phyloP scores from a whole-genome alignment of 2,888 invertebrate species.

The Chromoteleia sp. region DNA sequence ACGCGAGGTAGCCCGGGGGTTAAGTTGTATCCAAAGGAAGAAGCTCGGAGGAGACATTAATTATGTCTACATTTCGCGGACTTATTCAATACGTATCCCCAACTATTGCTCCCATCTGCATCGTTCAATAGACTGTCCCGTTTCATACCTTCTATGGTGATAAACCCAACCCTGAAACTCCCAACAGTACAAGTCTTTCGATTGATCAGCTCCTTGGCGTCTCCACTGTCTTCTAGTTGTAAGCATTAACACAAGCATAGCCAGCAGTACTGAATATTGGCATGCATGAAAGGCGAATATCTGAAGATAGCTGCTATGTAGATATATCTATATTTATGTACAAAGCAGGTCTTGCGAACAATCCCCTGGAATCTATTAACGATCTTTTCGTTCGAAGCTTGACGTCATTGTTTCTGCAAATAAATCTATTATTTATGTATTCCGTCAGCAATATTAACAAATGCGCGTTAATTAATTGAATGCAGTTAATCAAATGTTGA shows the following conservation, averaged over 20 bases:
- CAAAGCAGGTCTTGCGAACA: slow-evolving; percentile 28
- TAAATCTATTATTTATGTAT: slow-evolving; percentile 14
- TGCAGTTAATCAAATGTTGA: too few species aligned
- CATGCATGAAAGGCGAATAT: slow-evolving; percentile 51
- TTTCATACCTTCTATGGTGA: slow-evolving; percentile 27
- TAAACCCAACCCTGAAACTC: slow-evolving; percentile 45
- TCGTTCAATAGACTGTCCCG: slow-evolving; percentile 42
- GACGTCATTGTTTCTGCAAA: slow-evolving; percentile 14
- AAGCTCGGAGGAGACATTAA: slow-evolving; percentile 38
- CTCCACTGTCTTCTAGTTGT: slow-evolving; percentile 39
- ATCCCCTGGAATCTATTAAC: slow-evolving; percentile 50
- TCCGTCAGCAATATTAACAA: neutral
- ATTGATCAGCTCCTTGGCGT: slow-evolving; percentile 64
- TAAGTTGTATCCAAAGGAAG: slow-evolving; percentile 9
- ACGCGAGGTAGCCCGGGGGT: neutral
- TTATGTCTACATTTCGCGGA: slow-evolving; percentile 52
- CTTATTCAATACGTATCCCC: slow-evolving; percentile 47
- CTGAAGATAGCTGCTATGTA: slow-evolving; percentile 24
- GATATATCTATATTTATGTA: slow-evolving; percentile 53
- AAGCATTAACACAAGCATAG: slow-evolving; percentile 54
- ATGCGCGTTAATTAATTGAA: neutral
- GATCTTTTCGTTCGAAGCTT: slow-evolving; percentile 19
- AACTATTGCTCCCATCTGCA: slow-evolving; percentile 51
- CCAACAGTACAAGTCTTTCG: slow-evolving; percentile 45
- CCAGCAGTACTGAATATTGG: slow-evolving; percentile 55